phyloP scores from a whole-genome alignment of 2,797 vertebrate genomes.

The Loris lydekkerianus region DNA sequence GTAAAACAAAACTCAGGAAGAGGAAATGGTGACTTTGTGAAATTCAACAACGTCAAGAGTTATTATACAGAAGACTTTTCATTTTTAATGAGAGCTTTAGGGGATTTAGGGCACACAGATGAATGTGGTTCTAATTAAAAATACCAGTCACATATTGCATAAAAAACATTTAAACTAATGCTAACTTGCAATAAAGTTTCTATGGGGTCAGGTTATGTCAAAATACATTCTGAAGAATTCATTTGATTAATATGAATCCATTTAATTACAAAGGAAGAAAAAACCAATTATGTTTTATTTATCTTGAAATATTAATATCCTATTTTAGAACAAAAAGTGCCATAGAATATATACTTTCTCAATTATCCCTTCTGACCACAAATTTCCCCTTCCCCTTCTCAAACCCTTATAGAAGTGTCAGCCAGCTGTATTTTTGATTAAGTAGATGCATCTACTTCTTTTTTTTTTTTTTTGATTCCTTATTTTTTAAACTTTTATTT shows the following conservation, averaged over 20 bases:
- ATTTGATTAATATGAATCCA: constrained; percentile 39
- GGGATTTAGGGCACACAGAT: constrained; percentile 64
- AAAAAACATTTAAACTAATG: constrained; percentile 68
- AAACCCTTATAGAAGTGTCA: neutral
- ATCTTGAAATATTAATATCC: constrained; percentile 19
- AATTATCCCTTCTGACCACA: neutral
- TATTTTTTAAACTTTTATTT: neutral
- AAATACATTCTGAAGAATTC: constrained; percentile 42
- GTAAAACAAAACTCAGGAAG: constrained; percentile 82
- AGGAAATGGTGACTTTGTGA: constrained; percentile 51
- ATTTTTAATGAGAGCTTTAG: constrained; percentile 79
- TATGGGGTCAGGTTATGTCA: constrained; percentile 44
- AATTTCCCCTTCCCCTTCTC: neutral
- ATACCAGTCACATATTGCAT: constrained; percentile 65
- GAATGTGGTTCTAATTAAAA: constrained; percentile 81
- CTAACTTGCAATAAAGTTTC: constrained; percentile 61
- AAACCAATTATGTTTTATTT: constrained; percentile 47
- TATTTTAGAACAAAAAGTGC: neutral
- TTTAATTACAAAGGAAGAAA: neutral
- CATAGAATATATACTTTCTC: neutral
- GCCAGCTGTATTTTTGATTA: neutral
- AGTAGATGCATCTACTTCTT: neutral
- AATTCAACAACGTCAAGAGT: constrained; percentile 74
- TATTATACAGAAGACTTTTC: constrained; percentile 67
- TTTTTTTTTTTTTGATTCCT: neutral